phyloP scores from a whole-genome alignment of 2,797 vertebrate genomes.

The Eulemur albifrons region DNA sequence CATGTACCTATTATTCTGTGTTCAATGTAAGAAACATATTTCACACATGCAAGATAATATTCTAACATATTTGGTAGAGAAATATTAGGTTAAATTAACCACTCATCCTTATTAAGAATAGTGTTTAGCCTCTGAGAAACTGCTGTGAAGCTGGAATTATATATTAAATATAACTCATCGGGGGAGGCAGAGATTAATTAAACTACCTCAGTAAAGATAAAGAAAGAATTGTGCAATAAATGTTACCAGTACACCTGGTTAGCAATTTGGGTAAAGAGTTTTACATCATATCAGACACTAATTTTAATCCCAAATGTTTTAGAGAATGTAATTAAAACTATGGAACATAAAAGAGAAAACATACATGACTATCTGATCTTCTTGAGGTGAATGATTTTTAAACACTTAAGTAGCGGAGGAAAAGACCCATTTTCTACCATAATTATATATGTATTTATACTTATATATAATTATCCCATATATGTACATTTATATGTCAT shows the following conservation, averaged over 20 bases:
- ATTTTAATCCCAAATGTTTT: background rate
- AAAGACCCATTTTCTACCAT: background rate
- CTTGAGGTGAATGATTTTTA: background rate
- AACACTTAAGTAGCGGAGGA: background rate
- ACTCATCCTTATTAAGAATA: background rate
- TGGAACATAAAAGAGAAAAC: background rate
- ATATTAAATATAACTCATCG: background rate
- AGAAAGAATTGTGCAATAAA: background rate
- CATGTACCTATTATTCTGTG: background rate
- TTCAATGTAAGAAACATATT: background rate
- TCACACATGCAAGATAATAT: background rate
- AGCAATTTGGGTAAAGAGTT: background rate
- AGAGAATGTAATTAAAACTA: background rate
- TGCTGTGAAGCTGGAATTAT: background rate
- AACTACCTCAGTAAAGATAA: background rate
- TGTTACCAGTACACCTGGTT: background rate
- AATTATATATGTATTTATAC: background rate
- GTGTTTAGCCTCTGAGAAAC: background rate
- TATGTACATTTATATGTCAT: background rate
- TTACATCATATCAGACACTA: background rate
- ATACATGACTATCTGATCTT: background rate
- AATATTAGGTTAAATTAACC: background rate
- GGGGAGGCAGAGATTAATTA: background rate
- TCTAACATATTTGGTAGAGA: background rate
- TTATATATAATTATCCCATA: background rate